These are phyloP conservation scores for Trogon melanurus DNA, from an alignment of 2,113 vertebrate genomes.

Conservation along the genomic window DNA sequence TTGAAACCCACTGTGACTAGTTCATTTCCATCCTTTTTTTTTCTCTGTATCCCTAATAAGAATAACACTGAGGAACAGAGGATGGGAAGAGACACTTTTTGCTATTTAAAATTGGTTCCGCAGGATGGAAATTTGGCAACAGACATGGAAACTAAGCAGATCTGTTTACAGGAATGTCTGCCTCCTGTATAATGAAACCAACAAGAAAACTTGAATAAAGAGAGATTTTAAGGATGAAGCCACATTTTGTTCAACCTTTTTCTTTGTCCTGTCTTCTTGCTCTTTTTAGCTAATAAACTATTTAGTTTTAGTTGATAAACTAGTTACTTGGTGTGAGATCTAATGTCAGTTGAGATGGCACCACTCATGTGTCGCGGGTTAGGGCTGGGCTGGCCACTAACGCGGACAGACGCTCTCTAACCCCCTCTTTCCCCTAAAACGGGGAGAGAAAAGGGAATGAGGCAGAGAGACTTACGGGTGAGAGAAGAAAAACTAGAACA, in stretches of 20 bases:
- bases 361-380: background rate
- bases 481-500: too few relatives aligned
- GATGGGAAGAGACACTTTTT: constrained; percentile 39
- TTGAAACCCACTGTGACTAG: constrained; percentile 33
- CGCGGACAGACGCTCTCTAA: too few relatives aligned
- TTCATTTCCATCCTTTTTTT: constrained; percentile 53
- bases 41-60: constrained; percentile 37
- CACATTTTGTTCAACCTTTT: constrained; percentile 30
- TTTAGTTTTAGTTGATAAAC: background rate
- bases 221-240: constrained; percentile 2
- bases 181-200: constrained; percentile 55
- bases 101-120: constrained; percentile 68
- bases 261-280: background rate
- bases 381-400: too few relatives aligned
- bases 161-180: constrained; percentile 67
- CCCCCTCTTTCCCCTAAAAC: too few relatives aligned
- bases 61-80: constrained; percentile 32
- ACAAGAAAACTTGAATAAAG: constrained; percentile 24
- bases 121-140: constrained; percentile 76
- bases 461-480: too few relatives aligned
- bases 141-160: constrained; percentile 68
- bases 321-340: background rate
- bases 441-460: too few relatives aligned
- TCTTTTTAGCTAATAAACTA: background rate
- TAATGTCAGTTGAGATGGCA: background rate